Percentiles rank a stretch among this genome's conserved stretches.
phyloP scores from a whole-genome alignment of 2,113 vertebrate species.

The Gnathonemus longibarbis region DNA sequence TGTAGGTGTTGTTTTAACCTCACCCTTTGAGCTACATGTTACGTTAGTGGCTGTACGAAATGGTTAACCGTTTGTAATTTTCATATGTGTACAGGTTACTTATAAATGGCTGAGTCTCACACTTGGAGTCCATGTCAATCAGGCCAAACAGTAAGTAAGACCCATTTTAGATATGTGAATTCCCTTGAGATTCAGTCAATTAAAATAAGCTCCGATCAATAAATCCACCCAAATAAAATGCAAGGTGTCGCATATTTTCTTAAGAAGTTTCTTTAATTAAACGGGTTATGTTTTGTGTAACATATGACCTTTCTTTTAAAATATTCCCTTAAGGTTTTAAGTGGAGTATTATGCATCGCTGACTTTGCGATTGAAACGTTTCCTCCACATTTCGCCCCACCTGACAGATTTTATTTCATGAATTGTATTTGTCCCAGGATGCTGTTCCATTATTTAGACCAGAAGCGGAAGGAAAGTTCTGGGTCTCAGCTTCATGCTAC shows the following conservation, averaged over 20 bases:
- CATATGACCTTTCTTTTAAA: not conserved
- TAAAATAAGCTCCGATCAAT: not conserved
- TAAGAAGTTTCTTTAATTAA: not conserved
- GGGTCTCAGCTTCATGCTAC: constrained; percentile 80
- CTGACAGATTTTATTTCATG: not conserved
- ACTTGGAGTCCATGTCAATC: constrained; percentile 85
- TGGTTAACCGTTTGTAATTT: not conserved
- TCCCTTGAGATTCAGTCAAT: not conserved
- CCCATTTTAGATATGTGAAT: not conserved
- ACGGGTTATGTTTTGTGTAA: not conserved
- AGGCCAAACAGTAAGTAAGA: constrained; percentile 81
- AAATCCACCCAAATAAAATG: not conserved
- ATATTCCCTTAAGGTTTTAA: not conserved
- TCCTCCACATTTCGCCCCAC: not conserved
- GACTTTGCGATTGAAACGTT: not conserved
- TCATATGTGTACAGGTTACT: constrained; percentile 72
- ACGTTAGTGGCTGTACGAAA: not conserved
- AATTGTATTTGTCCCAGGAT: constrained; percentile 61
- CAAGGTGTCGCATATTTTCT: not conserved
- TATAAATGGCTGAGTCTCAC: constrained; percentile 96
- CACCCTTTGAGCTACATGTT: not conserved
- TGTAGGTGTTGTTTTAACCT: not conserved
- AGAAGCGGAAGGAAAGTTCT: constrained; percentile 79
- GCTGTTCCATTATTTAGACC: constrained; percentile 88
- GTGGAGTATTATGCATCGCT: not conserved